Conservation (phyloP, 2,888 invertebrate species). For the Pammene aurita region DNA sequence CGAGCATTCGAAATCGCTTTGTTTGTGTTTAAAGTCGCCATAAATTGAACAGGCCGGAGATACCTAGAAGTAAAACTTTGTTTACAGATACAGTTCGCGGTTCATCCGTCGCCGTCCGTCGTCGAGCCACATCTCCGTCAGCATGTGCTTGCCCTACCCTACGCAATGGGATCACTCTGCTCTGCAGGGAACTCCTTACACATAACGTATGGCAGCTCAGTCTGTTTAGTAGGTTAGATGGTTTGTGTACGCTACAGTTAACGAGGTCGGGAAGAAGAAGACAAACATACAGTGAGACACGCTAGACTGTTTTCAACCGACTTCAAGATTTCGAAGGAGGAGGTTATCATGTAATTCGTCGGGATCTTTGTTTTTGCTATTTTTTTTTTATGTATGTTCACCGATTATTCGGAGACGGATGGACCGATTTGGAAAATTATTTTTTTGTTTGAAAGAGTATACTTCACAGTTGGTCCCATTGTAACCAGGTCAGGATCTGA, state of each 20-base stretch:
- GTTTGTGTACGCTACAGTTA: slow-evolving; percentile 7
- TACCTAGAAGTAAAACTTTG: background rate
- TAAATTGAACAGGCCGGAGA: background rate
- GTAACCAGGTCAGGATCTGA: too few relatives aligned
- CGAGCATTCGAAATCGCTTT: too few relatives aligned
- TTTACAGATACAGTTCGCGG: background rate
- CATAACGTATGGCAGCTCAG: too few relatives aligned
- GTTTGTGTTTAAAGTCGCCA: background rate
- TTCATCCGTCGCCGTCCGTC: slow-evolving; percentile 3
- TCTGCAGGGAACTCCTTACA: slow-evolving; percentile 1
- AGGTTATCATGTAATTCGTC: too few relatives aligned
- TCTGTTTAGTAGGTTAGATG: background rate
- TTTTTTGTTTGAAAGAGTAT: too few relatives aligned
- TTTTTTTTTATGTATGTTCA: too few relatives aligned
- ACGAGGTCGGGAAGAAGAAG: slow-evolving; percentile 1
- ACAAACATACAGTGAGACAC: background rate
- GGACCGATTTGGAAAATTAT: too few relatives aligned
- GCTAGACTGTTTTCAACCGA: too few relatives aligned
- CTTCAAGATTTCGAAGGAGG: too few relatives aligned
- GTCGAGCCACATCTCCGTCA: background rate
- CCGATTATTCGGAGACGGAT: too few relatives aligned
- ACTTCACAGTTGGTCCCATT: too few relatives aligned
- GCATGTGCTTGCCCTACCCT: background rate
- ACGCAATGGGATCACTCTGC: background rate
- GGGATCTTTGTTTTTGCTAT: too few relatives aligned